phyloP scores from a whole-genome alignment of 2,113 vertebrate genomes.

The Tetraodon nigroviridis region DNA sequence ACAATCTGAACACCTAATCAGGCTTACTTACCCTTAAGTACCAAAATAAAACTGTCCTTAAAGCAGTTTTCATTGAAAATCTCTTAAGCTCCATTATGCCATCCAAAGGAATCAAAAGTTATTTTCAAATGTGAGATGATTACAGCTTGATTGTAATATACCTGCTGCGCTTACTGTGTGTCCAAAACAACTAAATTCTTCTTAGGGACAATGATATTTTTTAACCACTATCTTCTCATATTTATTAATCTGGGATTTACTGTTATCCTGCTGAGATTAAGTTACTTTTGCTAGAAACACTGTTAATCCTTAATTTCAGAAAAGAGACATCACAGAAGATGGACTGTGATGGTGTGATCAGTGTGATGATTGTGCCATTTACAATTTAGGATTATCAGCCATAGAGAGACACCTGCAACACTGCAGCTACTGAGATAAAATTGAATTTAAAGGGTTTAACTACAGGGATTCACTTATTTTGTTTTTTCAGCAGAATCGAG shows the following conservation, averaged over 20 bases:
- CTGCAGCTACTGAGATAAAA: conserved; percentile 51
- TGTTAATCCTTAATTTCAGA: too few relatives aligned
- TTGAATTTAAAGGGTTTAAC: conserved; percentile 56
- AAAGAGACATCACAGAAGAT: background rate
- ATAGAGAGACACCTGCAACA: conserved; percentile 56
- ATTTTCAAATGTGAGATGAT: conserved; percentile 12
- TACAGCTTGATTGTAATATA: conserved; percentile 19
- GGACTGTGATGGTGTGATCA: too few relatives aligned
- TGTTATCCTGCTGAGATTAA: background rate
- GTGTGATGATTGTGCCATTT: conserved; percentile 10
- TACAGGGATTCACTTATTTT: conserved; percentile 54
- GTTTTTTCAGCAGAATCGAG: conserved; percentile 18
- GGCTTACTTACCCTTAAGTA: conserved; percentile 42
- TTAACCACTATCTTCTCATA: too few relatives aligned
- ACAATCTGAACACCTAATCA: conserved; percentile 41
- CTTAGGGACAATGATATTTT: too few relatives aligned
- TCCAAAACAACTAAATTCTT: too few relatives aligned
- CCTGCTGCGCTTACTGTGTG: too few relatives aligned
- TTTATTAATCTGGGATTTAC: too few relatives aligned
- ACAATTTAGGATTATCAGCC: conserved; percentile 47
- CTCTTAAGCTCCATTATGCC: conserved; percentile 53
- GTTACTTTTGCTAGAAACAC: background rate
- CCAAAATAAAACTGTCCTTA: conserved; percentile 35
- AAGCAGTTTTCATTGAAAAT: conserved; percentile 28
- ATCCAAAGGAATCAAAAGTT: too few relatives aligned